phyloP scores from a whole-genome alignment of 2,113 vertebrate species.

The Coptodon bakossiorum region DNA sequence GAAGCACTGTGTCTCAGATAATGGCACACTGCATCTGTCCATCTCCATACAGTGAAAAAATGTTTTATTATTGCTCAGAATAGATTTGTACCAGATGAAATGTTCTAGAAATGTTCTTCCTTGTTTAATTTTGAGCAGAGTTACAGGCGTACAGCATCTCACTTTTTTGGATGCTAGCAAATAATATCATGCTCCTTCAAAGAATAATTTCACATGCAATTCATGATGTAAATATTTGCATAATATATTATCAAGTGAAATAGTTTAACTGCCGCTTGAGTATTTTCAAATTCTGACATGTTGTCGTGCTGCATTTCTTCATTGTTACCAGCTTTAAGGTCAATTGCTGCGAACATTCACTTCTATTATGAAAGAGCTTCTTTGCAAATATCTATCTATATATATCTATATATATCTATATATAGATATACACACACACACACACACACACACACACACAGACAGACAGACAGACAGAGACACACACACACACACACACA shows the following conservation, averaged over 20 bases:
- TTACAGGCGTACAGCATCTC: not conserved
- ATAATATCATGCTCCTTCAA: not conserved
- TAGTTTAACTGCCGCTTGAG: not conserved
- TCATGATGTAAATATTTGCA: not conserved
- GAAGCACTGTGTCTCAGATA: slow-evolving; percentile 42
- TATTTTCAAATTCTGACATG: not conserved
- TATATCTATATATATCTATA: no score
- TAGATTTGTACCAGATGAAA: slow-evolving; percentile 38
- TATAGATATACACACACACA: slow-evolving; percentile 13
- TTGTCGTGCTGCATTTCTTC: not conserved
- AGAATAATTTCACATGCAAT: not conserved
- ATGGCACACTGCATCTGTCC: slow-evolving; percentile 38
- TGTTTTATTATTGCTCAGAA: slow-evolving; percentile 38
- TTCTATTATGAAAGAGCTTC: slow-evolving; percentile 79
- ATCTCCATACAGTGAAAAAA: slow-evolving; percentile 45
- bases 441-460: no score
- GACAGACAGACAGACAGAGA: no score
- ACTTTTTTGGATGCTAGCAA: not conserved
- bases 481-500: no score
- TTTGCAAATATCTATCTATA: not conserved
- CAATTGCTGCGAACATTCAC: slow-evolving; percentile 42
- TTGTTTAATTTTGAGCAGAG: slow-evolving; percentile 25
- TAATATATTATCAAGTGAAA: not conserved
- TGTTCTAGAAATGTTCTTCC: not conserved
- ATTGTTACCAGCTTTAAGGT: not conserved